A percentile compares a stretch with the other conserved stretches of the same genome.
Evolutionary conservation across 2,797 vertebrate genomes (phyloP).

Genomic region (Acanthis flammea): DNA sequence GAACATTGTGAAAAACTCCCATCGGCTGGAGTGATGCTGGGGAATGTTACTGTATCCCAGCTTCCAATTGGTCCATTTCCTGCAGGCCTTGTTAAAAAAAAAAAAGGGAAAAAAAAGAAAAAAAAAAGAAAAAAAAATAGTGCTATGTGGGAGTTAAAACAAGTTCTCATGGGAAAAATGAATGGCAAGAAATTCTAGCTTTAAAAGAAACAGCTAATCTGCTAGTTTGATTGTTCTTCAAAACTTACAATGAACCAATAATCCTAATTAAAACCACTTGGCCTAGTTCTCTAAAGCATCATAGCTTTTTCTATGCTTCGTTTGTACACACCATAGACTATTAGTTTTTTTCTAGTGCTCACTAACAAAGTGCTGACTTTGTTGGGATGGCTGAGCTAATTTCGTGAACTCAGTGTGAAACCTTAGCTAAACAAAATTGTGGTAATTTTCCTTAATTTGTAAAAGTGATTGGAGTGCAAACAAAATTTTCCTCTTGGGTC

Average conservation of each 20-base stretch:
- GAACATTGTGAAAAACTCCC: conserved; percentile 80
- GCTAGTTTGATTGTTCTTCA: conserved; percentile 83
- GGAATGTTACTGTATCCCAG: conserved; percentile 80
- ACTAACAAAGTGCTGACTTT: conserved; percentile 81
- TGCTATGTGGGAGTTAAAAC: conserved; percentile 76
- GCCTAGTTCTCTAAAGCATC: conserved; percentile 80
- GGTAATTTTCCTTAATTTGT: conserved; percentile 85
- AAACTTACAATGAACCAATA: conserved; percentile 83
- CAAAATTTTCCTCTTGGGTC: conserved; percentile 85
- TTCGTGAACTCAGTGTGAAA: conserved; percentile 84
- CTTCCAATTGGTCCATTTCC: conserved; percentile 80
- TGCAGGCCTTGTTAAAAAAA: conserved; percentile 67
- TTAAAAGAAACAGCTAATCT: conserved; percentile 84
- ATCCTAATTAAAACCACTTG: conserved; percentile 85
- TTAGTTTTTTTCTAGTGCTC: conserved; percentile 75
- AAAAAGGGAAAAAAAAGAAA: conserved; percentile 6
- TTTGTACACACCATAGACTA: conserved; percentile 80
- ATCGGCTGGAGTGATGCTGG: conserved; percentile 73
- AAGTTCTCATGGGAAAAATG: conserved; percentile 85
- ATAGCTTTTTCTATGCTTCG: conserved; percentile 80
- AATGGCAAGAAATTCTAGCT: conserved; percentile 81
- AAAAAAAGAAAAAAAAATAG: conserved; percentile 31
- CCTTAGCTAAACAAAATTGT: conserved; percentile 84
- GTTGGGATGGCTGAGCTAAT: conserved; percentile 84
- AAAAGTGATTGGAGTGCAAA: conserved; percentile 85